phyloP scores from a whole-genome alignment of 2,797 vertebrate species.

The Chrosomus eos region DNA sequence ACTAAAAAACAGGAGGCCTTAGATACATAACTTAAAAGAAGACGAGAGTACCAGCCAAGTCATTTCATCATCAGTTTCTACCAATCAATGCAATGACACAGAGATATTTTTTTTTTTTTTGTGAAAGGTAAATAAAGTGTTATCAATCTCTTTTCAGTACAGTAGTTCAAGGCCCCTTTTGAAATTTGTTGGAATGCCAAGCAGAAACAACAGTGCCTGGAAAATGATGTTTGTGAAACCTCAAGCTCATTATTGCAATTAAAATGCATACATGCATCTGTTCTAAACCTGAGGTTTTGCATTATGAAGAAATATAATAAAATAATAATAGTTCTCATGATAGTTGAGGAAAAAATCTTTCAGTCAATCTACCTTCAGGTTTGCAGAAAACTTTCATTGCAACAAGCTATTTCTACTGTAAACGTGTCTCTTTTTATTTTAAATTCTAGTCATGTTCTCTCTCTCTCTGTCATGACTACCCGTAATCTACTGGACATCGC shows the following conservation, averaged over 20 bases:
- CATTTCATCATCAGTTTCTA: slow-evolving; percentile 61
- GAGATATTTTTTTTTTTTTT: slow-evolving; percentile 63
- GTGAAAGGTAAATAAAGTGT: slow-evolving; percentile 62
- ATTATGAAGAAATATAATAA: slow-evolving; percentile 70
- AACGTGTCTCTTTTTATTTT: slow-evolving; percentile 76
- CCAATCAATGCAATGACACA: slow-evolving; percentile 72
- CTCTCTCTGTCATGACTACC: slow-evolving; percentile 87
- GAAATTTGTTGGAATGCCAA: slow-evolving; percentile 79
- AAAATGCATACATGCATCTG: slow-evolving; percentile 73
- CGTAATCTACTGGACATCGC: slow-evolving; percentile 93
- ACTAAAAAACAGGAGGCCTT: slow-evolving; percentile 82
- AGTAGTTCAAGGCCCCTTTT: slow-evolving; percentile 78
- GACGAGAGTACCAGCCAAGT: slow-evolving; percentile 71
- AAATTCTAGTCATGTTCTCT: slow-evolving; percentile 71
- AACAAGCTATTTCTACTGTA: slow-evolving; percentile 79
- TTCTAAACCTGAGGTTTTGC: slow-evolving; percentile 76
- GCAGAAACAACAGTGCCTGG: slow-evolving; percentile 72
- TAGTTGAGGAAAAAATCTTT: slow-evolving; percentile 50
- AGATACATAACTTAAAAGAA: slow-evolving; percentile 82
- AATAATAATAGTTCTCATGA: slow-evolving; percentile 60
- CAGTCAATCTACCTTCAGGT: slow-evolving; percentile 64
- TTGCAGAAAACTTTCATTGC: slow-evolving; percentile 64
- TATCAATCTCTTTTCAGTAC: slow-evolving; percentile 65
- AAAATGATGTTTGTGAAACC: slow-evolving; percentile 73
- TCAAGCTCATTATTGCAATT: slow-evolving; percentile 81